A percentile compares a stretch with the other conserved stretches of the same genome.
These are phyloP conservation scores for Pteruthius melanotis DNA, from an alignment of 2,113 vertebrate genomes.

Conservation along the genomic window DNA sequence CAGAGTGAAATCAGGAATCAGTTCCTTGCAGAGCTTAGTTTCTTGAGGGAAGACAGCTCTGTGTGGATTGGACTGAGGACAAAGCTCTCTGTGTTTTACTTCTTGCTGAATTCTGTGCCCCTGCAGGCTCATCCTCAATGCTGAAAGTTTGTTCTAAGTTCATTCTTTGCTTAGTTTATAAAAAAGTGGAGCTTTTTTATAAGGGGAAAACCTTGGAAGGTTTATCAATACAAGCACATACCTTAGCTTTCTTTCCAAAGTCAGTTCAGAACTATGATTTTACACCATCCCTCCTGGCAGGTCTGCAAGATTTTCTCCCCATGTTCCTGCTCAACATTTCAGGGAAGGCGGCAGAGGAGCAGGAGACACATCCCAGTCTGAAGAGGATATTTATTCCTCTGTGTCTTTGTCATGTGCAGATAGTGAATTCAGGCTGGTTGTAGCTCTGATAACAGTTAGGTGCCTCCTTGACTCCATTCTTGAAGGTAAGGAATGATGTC, in stretches of 20 bases:
- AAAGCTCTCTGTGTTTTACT: background rate
- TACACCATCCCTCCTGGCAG: background rate
- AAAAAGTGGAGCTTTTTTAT: background rate
- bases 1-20: background rate
- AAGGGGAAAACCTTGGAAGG: background rate
- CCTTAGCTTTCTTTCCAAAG: background rate
- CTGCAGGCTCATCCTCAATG: background rate
- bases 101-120: background rate
- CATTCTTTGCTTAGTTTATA: background rate
- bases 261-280: background rate
- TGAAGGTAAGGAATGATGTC: background rate
- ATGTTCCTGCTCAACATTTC: background rate
- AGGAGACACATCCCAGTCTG: fast-evolving
- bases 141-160: background rate
- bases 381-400: background rate
- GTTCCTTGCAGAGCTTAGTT: background rate
- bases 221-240: background rate
- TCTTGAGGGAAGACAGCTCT: background rate
- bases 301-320: background rate
- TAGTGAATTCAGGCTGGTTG: background rate
- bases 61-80: background rate
- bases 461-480: background rate
- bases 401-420: background rate
- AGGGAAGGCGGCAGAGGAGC: background rate
- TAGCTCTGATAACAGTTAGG: background rate